Conservation (phyloP, 2,888 invertebrate species). For the Cinara cedri region DNA sequence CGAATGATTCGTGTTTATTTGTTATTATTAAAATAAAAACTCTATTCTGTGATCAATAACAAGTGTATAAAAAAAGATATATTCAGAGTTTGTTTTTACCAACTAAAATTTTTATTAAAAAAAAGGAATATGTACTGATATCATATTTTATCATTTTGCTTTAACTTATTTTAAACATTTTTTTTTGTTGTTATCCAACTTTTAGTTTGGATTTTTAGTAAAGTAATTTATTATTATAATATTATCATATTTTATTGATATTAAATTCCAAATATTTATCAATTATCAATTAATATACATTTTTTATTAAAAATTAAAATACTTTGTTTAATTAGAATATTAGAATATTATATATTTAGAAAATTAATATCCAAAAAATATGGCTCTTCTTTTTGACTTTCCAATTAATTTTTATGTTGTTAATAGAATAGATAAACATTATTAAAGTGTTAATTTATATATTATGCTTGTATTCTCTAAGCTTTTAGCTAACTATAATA, state of each 20-base stretch:
- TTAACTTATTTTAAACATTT: background rate
- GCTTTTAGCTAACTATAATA: constrained; percentile 1
- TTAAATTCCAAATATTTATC: background rate
- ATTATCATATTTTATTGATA: background rate
- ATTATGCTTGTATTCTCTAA: constrained; percentile 34
- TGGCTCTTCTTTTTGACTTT: background rate
- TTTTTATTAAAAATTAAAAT: background rate
- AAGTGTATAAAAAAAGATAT: constrained; percentile 7
- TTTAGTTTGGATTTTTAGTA: constrained; percentile 7
- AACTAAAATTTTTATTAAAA: constrained; percentile 11
- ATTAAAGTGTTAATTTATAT: constrained; percentile 6
- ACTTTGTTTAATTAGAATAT: too few relatives aligned
- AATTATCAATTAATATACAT: background rate
- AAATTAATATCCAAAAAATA: background rate
- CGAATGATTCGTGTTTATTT: constrained; percentile 29
- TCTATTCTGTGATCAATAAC: constrained; percentile 42
- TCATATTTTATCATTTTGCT: constrained; percentile 6
- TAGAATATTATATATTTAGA: background rate
- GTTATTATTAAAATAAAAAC: constrained; percentile 3
- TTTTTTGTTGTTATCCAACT: constrained; percentile 19
- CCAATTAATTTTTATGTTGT: background rate
- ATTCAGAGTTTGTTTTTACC: constrained; percentile 26
- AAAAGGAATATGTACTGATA: constrained; percentile 28
- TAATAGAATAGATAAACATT: background rate
- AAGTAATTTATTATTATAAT: background rate